Evolutionary conservation across 2,888 invertebrate species (phyloP).

Genomic region (Drosophila neotestacea): DNA sequence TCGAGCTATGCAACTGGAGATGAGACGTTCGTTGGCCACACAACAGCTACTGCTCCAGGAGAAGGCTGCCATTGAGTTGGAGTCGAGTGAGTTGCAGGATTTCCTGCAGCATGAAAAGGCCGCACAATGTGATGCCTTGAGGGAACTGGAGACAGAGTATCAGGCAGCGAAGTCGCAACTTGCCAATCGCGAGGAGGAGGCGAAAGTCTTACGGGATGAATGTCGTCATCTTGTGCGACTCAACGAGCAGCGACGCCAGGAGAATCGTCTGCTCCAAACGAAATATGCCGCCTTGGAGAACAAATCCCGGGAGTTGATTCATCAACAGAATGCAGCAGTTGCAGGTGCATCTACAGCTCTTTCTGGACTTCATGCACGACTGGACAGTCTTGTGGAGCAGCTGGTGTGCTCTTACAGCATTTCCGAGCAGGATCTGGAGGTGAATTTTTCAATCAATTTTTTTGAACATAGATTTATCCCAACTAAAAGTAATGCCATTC

Average conservation of each 20-base stretch:
- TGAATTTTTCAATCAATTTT: slow-evolving; percentile 67
- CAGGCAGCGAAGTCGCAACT: slow-evolving; percentile 84
- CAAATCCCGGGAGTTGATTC: slow-evolving; percentile 88
- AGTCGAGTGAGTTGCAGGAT: slow-evolving; percentile 93
- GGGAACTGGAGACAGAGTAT: slow-evolving; percentile 89
- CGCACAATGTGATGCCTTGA: slow-evolving; percentile 91
- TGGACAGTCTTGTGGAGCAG: slow-evolving; percentile 90
- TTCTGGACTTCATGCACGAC: slow-evolving; percentile 89
- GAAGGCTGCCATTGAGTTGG: slow-evolving; percentile 91
- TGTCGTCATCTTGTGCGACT: slow-evolving; percentile 92
- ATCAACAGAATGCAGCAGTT: slow-evolving; percentile 90
- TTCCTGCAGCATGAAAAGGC: slow-evolving; percentile 94
- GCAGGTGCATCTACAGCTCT: slow-evolving; percentile 90
- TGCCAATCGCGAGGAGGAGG: slow-evolving; percentile 86
- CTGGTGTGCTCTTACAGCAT: slow-evolving; percentile 90
- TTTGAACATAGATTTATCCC: no score
- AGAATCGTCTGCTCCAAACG: slow-evolving; percentile 89
- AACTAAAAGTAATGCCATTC: no score
- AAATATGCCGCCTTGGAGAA: slow-evolving; percentile 88
- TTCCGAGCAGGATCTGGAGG: slow-evolving; percentile 91
- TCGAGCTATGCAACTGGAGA: slow-evolving; percentile 89
- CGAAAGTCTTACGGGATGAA: slow-evolving; percentile 90
- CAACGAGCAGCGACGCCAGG: slow-evolving; percentile 92
- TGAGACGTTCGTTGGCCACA: slow-evolving; percentile 89
- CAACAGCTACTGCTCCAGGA: slow-evolving; percentile 90